A percentile compares a stretch with the other conserved stretches of the same genome.
Conservation (phyloP, 2,797 vertebrate species). For the Meriones psammophilus region DNA sequence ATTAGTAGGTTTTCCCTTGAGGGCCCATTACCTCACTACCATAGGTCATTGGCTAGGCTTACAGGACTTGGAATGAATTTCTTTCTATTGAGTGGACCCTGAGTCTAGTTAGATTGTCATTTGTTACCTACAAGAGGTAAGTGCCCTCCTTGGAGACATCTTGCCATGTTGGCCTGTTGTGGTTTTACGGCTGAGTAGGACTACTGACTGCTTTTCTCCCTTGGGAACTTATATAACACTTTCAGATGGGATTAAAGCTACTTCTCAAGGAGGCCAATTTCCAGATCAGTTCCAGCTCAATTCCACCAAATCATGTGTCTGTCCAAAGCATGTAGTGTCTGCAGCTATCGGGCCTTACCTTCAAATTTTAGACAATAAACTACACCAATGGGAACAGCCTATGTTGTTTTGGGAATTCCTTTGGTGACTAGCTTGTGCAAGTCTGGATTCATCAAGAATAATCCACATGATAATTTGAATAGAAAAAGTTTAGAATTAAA, state of each 20-base stretch:
- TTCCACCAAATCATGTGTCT: background rate
- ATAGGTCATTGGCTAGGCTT: background rate
- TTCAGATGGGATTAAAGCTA: background rate
- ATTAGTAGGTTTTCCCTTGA: background rate
- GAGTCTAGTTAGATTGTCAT: background rate
- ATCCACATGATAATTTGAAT: background rate
- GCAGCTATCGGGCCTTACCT: background rate
- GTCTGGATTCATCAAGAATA: background rate
- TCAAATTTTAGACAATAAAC: background rate
- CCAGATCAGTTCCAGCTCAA: background rate
- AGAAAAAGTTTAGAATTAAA: background rate
- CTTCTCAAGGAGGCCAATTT: background rate
- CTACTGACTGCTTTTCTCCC: background rate
- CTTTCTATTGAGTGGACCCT: background rate
- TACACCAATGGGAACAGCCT: background rate
- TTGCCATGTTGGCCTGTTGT: background rate
- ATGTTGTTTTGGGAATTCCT: background rate
- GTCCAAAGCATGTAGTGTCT: background rate
- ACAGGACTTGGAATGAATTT: background rate
- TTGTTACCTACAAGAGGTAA: background rate
- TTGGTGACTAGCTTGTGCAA: background rate
- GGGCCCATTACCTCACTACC: background rate
- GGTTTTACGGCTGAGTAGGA: background rate
- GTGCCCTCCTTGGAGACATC: background rate
- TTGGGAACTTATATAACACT: background rate